Evolutionary conservation across 2,797 vertebrate species (phyloP), one percentile per base, ranked within the genome.

Genomic region (Bradypus variegatus): DNA sequence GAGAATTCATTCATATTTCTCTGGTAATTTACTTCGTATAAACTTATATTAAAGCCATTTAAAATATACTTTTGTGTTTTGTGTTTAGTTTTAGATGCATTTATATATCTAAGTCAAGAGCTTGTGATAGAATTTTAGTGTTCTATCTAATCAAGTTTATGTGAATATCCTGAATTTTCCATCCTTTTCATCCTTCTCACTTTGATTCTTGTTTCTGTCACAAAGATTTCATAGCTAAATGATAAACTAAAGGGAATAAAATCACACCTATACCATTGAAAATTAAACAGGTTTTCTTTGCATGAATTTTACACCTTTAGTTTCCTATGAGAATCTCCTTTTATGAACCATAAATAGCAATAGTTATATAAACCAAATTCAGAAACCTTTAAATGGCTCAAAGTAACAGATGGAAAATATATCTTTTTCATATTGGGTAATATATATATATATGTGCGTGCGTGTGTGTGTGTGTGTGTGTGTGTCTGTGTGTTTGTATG

Each of bases 161-260:
- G 76, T 80, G 19, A 90, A n/a, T 10, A 90, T 4, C 15, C 86
- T 90, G 92, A 58, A 58, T 90, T 92, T 91, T 62, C 29, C 0
- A 58, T 73, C 9, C 36, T 86, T 81, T 60, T 3, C 23, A 76
- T 10, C 3, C 1, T 27, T 82, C 86, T 81, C n/a, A 53, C 76
- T 83, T 73, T 94, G 75, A 92, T 65, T 91, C 55, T 90, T 76
- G 14, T 3, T 5, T 77, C 45, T 86, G 25, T 64, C 53, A 93
- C 91, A 92, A 91, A 82, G 89, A 88, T 86, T 95, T 94, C 29
- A 90, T 64, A 94, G 5, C 5, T 83, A 88, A 88, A 86, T 0
- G 6, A 84, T 78, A 92, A 90, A 87, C 67, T 87, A 64, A 81
- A 58, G 36, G 45, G 55, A 87, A 81, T 88, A 80, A 41, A 88